These are phyloP conservation scores for Sphaeridia pumilis DNA, from an alignment of 2,888 invertebrate genomes.

Conservation along the genomic window DNA sequence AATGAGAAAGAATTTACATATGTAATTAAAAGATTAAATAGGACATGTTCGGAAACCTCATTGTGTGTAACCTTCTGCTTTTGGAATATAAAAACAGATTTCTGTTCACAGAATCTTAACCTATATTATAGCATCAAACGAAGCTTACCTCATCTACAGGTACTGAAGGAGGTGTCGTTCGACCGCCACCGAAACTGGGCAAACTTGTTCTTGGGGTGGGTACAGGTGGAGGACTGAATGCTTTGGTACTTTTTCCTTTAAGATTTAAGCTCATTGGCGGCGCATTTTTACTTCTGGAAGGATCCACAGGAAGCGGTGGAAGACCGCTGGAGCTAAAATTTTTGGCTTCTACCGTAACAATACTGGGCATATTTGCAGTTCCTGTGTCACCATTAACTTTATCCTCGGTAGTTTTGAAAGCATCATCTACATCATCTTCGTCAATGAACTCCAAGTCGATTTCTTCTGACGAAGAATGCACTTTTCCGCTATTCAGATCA, in stretches of 20 bases:
- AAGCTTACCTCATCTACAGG: constrained; percentile 32
- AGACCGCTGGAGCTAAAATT: constrained; percentile 20
- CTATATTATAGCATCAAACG: too few relatives aligned
- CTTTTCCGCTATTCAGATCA: constrained; percentile 16
- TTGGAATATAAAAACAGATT: too few relatives aligned
- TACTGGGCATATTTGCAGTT: too few relatives aligned
- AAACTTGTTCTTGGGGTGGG: constrained; percentile 35
- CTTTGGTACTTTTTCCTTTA: constrained; percentile 9
- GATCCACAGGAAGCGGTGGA: constrained; percentile 22
- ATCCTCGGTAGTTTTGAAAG: background rate
- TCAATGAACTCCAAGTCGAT: constrained; percentile 25
- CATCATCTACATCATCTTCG: constrained; percentile 5
- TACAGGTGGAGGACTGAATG: constrained; percentile 25
- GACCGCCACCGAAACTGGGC: constrained; percentile 16
- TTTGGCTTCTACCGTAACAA: constrained; percentile 22
- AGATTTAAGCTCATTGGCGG: constrained; percentile 23
- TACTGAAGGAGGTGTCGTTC: constrained; percentile 22
- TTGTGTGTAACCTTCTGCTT: too few relatives aligned
- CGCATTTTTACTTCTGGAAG: constrained; percentile 19
- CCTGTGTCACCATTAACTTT: constrained; percentile 15
- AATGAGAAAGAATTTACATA: too few relatives aligned
- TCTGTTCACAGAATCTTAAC: too few relatives aligned
- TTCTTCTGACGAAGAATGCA: constrained; percentile 18
- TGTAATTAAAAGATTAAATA: too few relatives aligned
- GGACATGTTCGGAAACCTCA: too few relatives aligned